A percentile compares a stretch with the other conserved stretches of the same genome.
These are phyloP conservation scores for Eupithecia subfuscata DNA, from an alignment of 2,888 invertebrate species.

Conservation along the genomic window DNA sequence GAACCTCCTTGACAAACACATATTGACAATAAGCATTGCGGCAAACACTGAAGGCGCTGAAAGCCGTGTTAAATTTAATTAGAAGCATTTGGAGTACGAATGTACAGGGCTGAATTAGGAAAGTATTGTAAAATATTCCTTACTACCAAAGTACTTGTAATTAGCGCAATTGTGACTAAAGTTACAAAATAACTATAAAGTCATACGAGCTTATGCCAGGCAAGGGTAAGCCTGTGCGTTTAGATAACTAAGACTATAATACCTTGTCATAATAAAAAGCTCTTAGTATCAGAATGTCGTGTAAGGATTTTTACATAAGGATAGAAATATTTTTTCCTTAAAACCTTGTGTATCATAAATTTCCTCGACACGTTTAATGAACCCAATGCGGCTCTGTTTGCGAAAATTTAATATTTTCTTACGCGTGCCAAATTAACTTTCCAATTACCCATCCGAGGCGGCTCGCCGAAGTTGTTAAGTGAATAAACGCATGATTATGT, in stretches of 20 bases:
- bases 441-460: constrained; percentile 35
- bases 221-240: no score
- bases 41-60: constrained; percentile 39
- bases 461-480: constrained; percentile 35
- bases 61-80: constrained; percentile 47
- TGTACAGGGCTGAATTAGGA: constrained; percentile 13
- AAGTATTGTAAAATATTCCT: background rate
- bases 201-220: no score
- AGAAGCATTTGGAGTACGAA: constrained; percentile 37
- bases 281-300: no score
- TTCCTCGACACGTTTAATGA: constrained; percentile 17
- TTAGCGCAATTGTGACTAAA: no score
- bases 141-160: no score
- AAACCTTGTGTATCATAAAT: background rate
- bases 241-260: no score
- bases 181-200: no score
- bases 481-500: constrained; percentile 45
- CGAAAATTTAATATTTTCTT: constrained; percentile 44
- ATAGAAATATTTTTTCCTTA: background rate
- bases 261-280: no score
- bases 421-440: constrained; percentile 46
- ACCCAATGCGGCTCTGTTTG: constrained; percentile 27
- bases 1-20: constrained; percentile 34
- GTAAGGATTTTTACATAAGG: no score
- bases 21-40: constrained; percentile 39